Base-by-base conservation (phyloP, 2,113 vertebrate species). In the Hirundichthys speculiger region DNA sequence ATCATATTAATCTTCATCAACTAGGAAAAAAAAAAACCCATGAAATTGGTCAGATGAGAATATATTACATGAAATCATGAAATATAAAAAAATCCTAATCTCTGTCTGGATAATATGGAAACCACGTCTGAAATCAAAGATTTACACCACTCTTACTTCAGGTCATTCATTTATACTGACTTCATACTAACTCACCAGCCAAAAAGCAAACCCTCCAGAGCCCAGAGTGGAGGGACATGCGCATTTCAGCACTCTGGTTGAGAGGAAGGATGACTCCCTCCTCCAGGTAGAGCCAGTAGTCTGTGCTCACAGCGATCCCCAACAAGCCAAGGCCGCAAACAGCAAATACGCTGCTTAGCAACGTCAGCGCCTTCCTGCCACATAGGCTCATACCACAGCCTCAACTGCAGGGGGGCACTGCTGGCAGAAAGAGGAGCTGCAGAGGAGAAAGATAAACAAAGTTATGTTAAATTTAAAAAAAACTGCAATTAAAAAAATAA, bases 271-370 rank as follows among this genome's bases (percentile, higher is more conserved):
- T 89, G 75, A 95, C 91, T 0, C 96, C 95, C 43, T 98, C 96
- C 75, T 99, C 96, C 88, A 97, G 91, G 91, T 98, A 98, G 43
- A 99, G 93, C 96, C 97, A 99, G 90, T 98, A 98, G 91, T 99
- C 96, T 0, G 97, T 98, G 93, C 96, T 97, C 54, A 98, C 96
- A 0, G 96, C 96, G 8, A 98, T 92, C 46, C 96, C 96, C 90
- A 98, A 88, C 43, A 98, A 94, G 18, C 96, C 95, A 56, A 98
- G 93, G 72, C 92, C 92, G 0, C 95, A 96, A 59, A 98, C 95
- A 0, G 96, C 95, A 2, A 99, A 98, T 66, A 97, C 91, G 18
- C 96, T 97, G 94, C 96, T 96, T 80, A 99, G 94, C 92, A 98
- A 92, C 58, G 96, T 96, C 91, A 99, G 90, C 14, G 93, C 95